Evolutionary conservation across 2,888 invertebrate species (phyloP), one percentile per base, ranked within the genome.

Genomic region (Tipula lateralis): DNA sequence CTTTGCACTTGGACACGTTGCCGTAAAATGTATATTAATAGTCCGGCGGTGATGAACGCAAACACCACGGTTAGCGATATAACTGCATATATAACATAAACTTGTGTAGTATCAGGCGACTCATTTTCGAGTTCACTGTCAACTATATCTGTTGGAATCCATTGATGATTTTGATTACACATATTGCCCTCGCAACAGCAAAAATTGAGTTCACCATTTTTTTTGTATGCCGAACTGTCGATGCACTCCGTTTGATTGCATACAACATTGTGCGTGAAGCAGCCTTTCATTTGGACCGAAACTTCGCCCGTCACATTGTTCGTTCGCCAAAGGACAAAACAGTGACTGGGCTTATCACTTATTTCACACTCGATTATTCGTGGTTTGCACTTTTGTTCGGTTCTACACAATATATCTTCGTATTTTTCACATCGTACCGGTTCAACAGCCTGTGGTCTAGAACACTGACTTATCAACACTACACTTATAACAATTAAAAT

Each of bases 171-270:
- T 87, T 92, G 91, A 89, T 98, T 98, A 90, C 98, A 98, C 89
- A 93, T 91, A 86, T 93, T 92, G 30, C 94, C 94, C 88, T 95
- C 95, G 89, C 98, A 98, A 89, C 98, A 98, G 89, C 98, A 98
- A 89, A 96, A 97, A 86, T 95, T 91, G 30, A 95, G 91, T 13
- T 30, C 32, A 29, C 93, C 92, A 29, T 93, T 92, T 86, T 94
- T 94, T 4, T 93, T 91, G 85, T 93, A 93, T 85, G 93, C 92
- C 12, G 92, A 89, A 87, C 90, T 91, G 86, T 93, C 93, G 34
- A 96, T 92, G 89, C 97, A 97, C 19, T 93, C 92, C 86, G 93
- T 92, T 88, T 95, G 94, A 86, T 94, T 94, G 89, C 97, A 97
- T 32, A 94, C 94, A 82, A 93, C 93, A 86, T 94, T 94, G 87